Conservation (phyloP, 2,113 vertebrate genomes). For the Hyperopisus bebe region DNA sequence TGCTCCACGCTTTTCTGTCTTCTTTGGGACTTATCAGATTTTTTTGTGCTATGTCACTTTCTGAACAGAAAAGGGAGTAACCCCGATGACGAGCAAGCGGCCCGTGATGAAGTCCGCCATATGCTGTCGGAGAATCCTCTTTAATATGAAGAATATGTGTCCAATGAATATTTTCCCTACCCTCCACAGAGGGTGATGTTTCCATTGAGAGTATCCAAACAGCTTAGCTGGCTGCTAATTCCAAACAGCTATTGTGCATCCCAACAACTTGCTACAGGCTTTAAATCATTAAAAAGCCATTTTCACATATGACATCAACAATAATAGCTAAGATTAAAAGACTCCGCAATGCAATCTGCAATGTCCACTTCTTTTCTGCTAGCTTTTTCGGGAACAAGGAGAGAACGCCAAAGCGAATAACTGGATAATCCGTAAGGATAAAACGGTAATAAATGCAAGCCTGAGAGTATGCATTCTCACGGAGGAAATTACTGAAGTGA, state of each 20-base stretch:
- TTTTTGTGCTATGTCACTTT: not conserved
- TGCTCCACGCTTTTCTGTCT: not conserved
- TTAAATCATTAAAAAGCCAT: not conserved
- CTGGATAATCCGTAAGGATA: slow-evolving; percentile 46
- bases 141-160: slow-evolving; percentile 22
- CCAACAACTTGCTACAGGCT: not conserved
- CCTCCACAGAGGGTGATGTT: slow-evolving; percentile 3
- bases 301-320: slow-evolving; percentile 12
- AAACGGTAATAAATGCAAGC: slow-evolving; percentile 48
- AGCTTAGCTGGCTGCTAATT: slow-evolving; percentile 9
- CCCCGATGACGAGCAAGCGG: not conserved
- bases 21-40: not conserved
- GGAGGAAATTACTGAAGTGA: slow-evolving; percentile 43
- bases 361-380: not conserved
- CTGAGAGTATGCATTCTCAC: slow-evolving; percentile 45
- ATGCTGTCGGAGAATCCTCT: slow-evolving; percentile 13
- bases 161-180: slow-evolving; percentile 14
- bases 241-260: slow-evolving; percentile 10
- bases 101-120: slow-evolving; percentile 12
- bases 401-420: slow-evolving; percentile 28
- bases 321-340: slow-evolving; percentile 11
- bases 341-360: not conserved
- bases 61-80: not conserved
- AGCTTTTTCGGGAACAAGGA: slow-evolving; percentile 39
- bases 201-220: slow-evolving; percentile 14